A percentile compares a stretch with the other conserved stretches of the same genome.
Evolutionary conservation across 2,113 vertebrate genomes (phyloP).

Genomic region (Chloropsis hardwickii): DNA sequence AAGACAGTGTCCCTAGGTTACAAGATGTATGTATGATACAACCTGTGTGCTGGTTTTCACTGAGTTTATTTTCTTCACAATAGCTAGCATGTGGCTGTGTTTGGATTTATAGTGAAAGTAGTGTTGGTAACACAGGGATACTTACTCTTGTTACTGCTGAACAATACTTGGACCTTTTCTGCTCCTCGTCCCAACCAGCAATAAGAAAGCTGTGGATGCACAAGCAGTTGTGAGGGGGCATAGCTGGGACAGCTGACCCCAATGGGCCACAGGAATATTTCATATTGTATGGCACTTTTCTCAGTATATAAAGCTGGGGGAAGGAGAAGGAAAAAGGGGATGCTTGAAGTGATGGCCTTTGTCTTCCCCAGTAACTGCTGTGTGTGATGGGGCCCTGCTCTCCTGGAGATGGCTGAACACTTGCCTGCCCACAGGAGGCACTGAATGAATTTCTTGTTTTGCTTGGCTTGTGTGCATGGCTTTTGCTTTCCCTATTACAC

Average conservation of each 20-base stretch:
- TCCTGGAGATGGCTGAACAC: neutral
- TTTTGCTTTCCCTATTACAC: neutral
- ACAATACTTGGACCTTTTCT: neutral
- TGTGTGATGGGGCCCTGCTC: fast-evolving
- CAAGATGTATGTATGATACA: too few relatives aligned
- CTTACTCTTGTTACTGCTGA: neutral
- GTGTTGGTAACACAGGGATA: neutral
- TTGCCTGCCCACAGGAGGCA: fast-evolving
- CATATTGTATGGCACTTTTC: fast-evolving
- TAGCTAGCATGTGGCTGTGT: neutral
- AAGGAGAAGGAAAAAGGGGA: neutral
- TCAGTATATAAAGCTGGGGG: neutral
- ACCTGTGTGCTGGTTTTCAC: neutral
- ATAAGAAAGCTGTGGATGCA: neutral
- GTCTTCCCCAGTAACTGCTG: neutral
- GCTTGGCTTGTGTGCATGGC: fast-evolving
- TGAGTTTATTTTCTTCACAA: neutral
- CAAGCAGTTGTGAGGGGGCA: neutral
- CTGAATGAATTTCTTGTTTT: neutral
- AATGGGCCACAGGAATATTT: neutral
- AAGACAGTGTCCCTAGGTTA: neutral
- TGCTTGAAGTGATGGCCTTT: fast-evolving
- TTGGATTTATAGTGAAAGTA: neutral
- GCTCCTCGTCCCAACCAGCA: fast-evolving
- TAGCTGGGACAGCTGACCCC: neutral